Percentiles rank a stretch among this genome's conserved stretches.
These are phyloP conservation scores for Eulithis prunata DNA, from an alignment of 2,888 invertebrate species.

Conservation along the genomic window DNA sequence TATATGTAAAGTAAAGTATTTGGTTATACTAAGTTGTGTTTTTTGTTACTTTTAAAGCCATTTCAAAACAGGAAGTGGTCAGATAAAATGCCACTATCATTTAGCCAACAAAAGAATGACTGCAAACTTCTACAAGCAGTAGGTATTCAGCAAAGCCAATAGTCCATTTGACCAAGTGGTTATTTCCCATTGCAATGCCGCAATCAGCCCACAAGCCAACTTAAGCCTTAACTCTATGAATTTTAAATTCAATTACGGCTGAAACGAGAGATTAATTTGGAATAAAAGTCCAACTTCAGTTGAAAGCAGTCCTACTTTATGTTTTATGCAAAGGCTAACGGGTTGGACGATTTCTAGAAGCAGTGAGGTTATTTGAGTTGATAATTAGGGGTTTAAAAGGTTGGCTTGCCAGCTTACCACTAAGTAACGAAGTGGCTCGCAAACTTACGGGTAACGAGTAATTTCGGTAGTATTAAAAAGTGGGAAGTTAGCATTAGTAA, in stretches of 20 bases:
- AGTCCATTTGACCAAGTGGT: slow-evolving; percentile 18
- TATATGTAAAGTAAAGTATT: too few relatives aligned
- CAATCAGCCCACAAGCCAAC: slow-evolving; percentile 10
- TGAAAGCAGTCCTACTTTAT: slow-evolving; percentile 20
- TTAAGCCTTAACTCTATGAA: slow-evolving; percentile 11
- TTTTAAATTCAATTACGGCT: slow-evolving; percentile 24
- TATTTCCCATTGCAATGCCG: slow-evolving; percentile 11
- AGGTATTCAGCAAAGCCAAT: slow-evolving; percentile 5
- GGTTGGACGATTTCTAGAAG: slow-evolving; percentile 23
- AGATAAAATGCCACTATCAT: too few relatives aligned
- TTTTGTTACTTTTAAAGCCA: too few relatives aligned
- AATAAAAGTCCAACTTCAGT: slow-evolving; percentile 22
- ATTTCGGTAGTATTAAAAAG: neutral
- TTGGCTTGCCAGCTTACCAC: slow-evolving; percentile 2
- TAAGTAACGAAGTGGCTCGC: slow-evolving; percentile 8
- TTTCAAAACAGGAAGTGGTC: too few relatives aligned
- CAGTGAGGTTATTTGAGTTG: slow-evolving; percentile 15
- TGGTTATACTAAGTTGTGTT: too few relatives aligned
- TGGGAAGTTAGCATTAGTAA: too few relatives aligned
- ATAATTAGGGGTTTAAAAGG: slow-evolving; percentile 12
- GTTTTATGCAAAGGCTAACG: slow-evolving; percentile 25
- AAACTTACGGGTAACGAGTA: neutral
- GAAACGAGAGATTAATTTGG: slow-evolving; percentile 13
- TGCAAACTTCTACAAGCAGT: neutral
- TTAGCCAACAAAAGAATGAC: neutral